A percentile compares a stretch with the other conserved stretches of the same genome.
These are phyloP conservation scores for Lepidurus arcticus DNA, from an alignment of 1,140 invertebrate species.

Conservation along the genomic window DNA sequence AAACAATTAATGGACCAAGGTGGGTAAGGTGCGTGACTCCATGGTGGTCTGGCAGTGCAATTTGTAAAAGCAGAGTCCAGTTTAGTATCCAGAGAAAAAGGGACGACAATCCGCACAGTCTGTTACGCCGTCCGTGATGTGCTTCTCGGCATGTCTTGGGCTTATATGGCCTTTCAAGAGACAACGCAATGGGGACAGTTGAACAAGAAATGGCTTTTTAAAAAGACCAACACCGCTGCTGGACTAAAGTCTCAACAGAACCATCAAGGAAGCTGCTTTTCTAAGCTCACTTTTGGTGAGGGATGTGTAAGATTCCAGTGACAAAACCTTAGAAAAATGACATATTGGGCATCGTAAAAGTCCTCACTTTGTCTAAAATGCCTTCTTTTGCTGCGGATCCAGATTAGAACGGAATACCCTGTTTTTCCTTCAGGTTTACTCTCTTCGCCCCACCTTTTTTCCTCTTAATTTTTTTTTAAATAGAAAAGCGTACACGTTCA, in stretches of 20 bases:
- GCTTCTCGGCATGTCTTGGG: neutral
- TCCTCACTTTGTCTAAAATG: neutral
- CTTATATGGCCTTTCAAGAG: neutral
- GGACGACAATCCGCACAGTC: neutral
- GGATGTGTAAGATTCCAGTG: neutral
- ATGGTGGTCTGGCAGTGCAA: constrained; percentile 20
- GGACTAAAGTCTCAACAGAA: neutral
- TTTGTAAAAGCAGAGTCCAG: constrained; percentile 3
- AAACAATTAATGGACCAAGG: neutral
- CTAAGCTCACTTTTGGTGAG: neutral
- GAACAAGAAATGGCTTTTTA: constrained; percentile 20
- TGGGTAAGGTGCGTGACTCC: constrained; percentile 12
- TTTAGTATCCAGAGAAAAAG: neutral
- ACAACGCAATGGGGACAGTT: neutral
- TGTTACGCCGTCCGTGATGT: neutral
- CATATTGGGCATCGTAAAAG: neutral
- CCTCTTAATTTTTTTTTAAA: neutral
- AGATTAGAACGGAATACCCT: no score
- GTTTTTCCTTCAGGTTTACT: neutral
- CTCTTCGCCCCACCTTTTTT: neutral
- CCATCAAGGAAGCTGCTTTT: neutral
- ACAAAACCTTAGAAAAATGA: neutral
- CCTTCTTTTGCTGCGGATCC: no score
- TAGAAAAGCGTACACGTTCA: neutral
- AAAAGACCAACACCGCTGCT: neutral